Percentiles rank a stretch among this genome's conserved stretches.
Conservation (phyloP, 1,140 invertebrate species). For the Hypsibius dujardini region DNA sequence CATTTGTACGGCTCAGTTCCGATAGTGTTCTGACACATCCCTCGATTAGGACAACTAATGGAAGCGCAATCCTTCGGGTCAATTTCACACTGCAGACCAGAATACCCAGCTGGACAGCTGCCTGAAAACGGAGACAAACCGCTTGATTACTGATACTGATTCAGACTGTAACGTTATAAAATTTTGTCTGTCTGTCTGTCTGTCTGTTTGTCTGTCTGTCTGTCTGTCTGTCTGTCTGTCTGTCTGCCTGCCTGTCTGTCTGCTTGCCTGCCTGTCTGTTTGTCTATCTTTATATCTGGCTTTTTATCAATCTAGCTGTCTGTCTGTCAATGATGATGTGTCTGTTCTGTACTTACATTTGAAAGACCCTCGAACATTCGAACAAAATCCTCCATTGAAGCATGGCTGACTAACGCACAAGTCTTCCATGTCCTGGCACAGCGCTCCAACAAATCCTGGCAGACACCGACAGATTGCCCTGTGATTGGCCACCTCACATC, state of each 20-base stretch:
- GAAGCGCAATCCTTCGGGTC: conserved; percentile 4
- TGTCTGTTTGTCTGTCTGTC: too few relatives aligned
- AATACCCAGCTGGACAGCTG: conserved; percentile 1
- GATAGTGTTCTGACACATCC: conserved; percentile 39
- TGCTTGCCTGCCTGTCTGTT: too few relatives aligned
- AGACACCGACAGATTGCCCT: conserved; percentile 54
- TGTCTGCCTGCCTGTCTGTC: too few relatives aligned
- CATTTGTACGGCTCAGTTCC: neutral
- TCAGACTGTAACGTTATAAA: neutral
- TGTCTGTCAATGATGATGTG: too few relatives aligned
- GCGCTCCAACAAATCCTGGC: conserved; percentile 51
- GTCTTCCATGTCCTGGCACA: neutral
- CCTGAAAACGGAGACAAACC: too few relatives aligned
- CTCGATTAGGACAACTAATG: conserved; percentile 42
- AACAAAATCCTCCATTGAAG: conserved; percentile 5
- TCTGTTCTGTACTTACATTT: too few relatives aligned
- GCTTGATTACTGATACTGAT: too few relatives aligned
- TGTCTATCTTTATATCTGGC: too few relatives aligned
- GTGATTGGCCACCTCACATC: conserved; percentile 55
- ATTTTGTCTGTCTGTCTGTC: too few relatives aligned
- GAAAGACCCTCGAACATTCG: too few relatives aligned
- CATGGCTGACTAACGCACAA: neutral
- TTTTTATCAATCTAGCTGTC: too few relatives aligned
- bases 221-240: too few relatives aligned
- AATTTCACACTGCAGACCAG: neutral